A percentile compares a stretch with the other conserved stretches of the same genome.
Conservation (phyloP, 2,888 invertebrate species). For the Malacosoma neustria region DNA sequence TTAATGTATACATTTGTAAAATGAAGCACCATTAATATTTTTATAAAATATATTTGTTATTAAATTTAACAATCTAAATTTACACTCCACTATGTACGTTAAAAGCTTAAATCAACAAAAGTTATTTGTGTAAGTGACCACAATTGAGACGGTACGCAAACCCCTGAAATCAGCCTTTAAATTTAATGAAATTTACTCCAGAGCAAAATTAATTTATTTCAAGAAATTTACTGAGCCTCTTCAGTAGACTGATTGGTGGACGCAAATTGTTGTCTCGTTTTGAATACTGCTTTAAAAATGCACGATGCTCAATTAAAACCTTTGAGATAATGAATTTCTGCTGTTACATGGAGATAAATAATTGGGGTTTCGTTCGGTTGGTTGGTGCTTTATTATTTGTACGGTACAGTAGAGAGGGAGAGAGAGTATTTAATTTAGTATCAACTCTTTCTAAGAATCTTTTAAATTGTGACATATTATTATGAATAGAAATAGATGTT, state of each 20-base stretch:
- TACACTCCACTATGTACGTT: too few relatives aligned
- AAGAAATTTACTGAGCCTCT: background rate
- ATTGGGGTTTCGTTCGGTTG: background rate
- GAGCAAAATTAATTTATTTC: background rate
- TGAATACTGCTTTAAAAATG: background rate
- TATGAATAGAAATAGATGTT: too few relatives aligned
- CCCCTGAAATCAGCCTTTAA: background rate
- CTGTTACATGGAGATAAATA: background rate
- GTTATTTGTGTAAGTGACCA: background rate
- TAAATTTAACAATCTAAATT: too few relatives aligned
- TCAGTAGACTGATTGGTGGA: background rate
- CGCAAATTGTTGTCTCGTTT: background rate
- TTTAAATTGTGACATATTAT: too few relatives aligned
- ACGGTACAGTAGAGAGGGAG: too few relatives aligned
- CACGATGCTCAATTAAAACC: background rate
- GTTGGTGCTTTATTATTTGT: background rate
- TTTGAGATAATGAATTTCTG: background rate
- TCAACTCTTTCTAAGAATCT: too few relatives aligned
- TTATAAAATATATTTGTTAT: too few relatives aligned
- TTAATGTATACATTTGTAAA: too few relatives aligned
- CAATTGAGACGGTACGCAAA: background rate
- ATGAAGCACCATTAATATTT: too few relatives aligned
- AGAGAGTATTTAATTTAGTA: too few relatives aligned
- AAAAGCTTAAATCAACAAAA: background rate
- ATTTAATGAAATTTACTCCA: background rate